Percentiles rank a stretch among this genome's conserved stretches.
These are phyloP conservation scores for Hapalemur alaotrensis DNA, from an alignment of 2,797 vertebrate species.

Conservation along the genomic window DNA sequence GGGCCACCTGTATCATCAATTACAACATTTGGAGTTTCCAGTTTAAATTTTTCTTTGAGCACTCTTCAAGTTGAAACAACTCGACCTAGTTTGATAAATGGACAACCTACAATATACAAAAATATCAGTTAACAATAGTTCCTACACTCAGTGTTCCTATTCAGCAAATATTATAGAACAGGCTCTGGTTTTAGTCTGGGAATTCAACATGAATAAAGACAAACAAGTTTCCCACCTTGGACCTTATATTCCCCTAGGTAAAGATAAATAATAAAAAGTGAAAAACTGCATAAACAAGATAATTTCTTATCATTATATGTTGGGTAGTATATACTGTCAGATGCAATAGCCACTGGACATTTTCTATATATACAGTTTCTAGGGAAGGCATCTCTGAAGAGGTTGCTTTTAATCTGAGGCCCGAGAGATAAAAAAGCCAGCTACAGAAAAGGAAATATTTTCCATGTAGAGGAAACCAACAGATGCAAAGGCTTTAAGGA, in stretches of 20 bases:
- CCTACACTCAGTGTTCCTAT: not conserved
- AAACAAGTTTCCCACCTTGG: not conserved
- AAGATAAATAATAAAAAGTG: constrained; percentile 3
- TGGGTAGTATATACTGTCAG: not conserved
- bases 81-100: not conserved
- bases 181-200: not conserved
- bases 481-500: not conserved
- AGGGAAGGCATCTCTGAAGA: not conserved
- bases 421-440: not conserved
- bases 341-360: not conserved
- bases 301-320: not conserved
- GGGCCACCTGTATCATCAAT: not conserved
- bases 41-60: not conserved
- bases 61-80: not conserved
- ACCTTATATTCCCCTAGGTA: not conserved
- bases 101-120: not conserved
- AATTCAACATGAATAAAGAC: not conserved
- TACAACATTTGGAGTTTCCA: not conserved
- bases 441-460: not conserved
- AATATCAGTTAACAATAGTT: constrained; percentile 17
- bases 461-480: not conserved
- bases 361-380: not conserved
- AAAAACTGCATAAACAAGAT: not conserved
- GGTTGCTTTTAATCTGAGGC: constrained; percentile 10
- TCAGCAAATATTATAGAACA: not conserved